Evolutionary conservation across 1,140 invertebrate species (phyloP), one percentile per base, ranked within the genome.

Genomic region (Papilio helenus): DNA sequence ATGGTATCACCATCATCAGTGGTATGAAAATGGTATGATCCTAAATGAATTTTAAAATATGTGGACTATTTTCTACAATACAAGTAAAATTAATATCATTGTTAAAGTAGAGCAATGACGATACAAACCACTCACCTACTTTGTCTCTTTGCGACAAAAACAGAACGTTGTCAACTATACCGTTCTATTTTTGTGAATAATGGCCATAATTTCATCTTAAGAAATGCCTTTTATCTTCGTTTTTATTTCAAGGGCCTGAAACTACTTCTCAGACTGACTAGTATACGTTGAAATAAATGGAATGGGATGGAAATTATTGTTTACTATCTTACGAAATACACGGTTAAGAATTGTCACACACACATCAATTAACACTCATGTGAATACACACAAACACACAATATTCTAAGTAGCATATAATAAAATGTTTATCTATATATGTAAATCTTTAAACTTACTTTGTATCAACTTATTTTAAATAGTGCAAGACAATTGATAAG

Each of bases 141-240:
- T 68, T 68, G 4, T 68, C 61, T 68, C 61, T 68, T 34, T 68
- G 61, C 61, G 61, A 68, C 61, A 68, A 68, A 29, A 68, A 68
- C 61, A 68, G 61, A 68, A 34, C 61, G 61, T 68, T 68, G 61
- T 68, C 26, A 68, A 68, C 61, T 68, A 68, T 68, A 68, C 10
- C 61, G 61, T 68, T 68, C 61, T 68, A 68, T 68, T 68, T 68
- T 68, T 68, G 61, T 68, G 61, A 68, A 68, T 68, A 68, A 68
- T 68, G 61, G 61, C 23, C 26, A 68, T 68, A 68, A 68, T 68
- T 68, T 68, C 26, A 68, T 29, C 61, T 68, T 68, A 68, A 68
- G 61, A 65, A 65, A 68, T 68, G 61, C 14, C 61, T 68, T 68
- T 68, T 68, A 26, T 68, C 26, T 29, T 68, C 61, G 61, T 68